phyloP scores from a whole-genome alignment of 1,140 invertebrate species.

The Aphaenogaster rudis region DNA sequence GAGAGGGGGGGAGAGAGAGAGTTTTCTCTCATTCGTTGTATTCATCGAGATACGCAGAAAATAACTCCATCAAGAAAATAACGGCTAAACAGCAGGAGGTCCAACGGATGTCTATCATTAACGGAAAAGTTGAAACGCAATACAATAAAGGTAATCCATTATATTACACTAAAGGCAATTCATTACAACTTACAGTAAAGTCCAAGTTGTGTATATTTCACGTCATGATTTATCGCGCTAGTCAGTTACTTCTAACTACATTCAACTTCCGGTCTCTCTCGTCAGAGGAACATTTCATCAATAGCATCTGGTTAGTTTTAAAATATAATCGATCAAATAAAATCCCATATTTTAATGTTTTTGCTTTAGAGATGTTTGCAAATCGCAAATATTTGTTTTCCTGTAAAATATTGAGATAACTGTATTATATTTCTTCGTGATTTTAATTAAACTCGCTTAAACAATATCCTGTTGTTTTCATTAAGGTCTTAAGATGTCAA shows the following conservation, averaged over 20 bases:
- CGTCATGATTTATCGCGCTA: neutral
- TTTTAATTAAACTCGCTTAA: neutral
- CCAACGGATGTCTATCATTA: neutral
- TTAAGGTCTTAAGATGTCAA: neutral
- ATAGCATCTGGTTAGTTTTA: neutral
- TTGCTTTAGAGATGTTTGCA: neutral
- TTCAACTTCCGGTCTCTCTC: neutral
- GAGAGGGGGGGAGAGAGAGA: no score
- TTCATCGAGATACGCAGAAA: neutral
- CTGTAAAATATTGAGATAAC: neutral
- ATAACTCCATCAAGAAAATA: slow-evolving; percentile 1
- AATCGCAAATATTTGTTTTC: neutral
- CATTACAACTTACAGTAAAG: neutral
- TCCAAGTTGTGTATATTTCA: neutral
- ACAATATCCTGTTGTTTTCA: neutral
- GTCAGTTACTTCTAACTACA: neutral
- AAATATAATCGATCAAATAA: neutral
- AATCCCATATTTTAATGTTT: neutral
- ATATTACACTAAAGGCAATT: neutral
- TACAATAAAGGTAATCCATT: neutral
- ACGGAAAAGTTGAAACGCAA: neutral
- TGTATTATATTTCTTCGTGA: neutral
- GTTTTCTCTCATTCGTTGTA: neutral
- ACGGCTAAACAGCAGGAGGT: neutral
- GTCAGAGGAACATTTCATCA: neutral